Evolutionary conservation across 2,113 vertebrate species (phyloP).

Genomic region (Scatophagus argus): DNA sequence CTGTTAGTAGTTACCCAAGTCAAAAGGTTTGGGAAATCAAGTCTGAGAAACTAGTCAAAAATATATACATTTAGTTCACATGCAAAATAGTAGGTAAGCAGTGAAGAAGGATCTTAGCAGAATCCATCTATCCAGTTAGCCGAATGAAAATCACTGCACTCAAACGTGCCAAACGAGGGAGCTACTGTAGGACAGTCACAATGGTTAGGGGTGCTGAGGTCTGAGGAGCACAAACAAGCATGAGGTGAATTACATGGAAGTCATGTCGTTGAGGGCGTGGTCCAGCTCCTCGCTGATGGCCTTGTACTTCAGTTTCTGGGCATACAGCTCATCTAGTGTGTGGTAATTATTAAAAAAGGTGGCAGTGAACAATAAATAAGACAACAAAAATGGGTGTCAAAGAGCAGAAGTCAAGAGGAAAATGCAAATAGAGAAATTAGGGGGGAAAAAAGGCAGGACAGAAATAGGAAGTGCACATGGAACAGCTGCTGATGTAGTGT

Average conservation of each 20-base stretch:
- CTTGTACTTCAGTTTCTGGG: conserved; percentile 99
- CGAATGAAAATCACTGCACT: conserved; percentile 18
- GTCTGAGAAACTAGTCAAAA: not conserved
- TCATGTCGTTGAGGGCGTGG: conserved; percentile 99
- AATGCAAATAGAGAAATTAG: conserved; percentile 38
- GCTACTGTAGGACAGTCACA: conserved; percentile 18
- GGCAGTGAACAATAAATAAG: conserved; percentile 32
- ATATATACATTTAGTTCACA: not conserved
- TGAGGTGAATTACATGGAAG: conserved; percentile 95
- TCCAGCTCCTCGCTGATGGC: conserved; percentile 99
- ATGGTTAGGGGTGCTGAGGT: conserved; percentile 8
- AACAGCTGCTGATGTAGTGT: conserved; percentile 63
- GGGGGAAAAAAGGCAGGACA: conserved; percentile 21
- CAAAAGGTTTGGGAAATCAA: not conserved
- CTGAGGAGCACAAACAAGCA: conserved; percentile 51
- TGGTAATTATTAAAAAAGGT: conserved; percentile 45
- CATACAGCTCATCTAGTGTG: conserved; percentile 95
- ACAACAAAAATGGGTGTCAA: conserved; percentile 43
- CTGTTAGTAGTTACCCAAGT: not conserved
- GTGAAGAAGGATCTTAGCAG: not conserved
- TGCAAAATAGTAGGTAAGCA: conserved; percentile 5
- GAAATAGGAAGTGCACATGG: conserved; percentile 55
- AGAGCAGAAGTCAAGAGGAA: conserved; percentile 64
- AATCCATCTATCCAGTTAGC: not conserved
- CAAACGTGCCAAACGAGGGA: conserved; percentile 65